Evolutionary conservation across 2,113 vertebrate species (phyloP).

Genomic region (Taxidea taxus): DNA sequence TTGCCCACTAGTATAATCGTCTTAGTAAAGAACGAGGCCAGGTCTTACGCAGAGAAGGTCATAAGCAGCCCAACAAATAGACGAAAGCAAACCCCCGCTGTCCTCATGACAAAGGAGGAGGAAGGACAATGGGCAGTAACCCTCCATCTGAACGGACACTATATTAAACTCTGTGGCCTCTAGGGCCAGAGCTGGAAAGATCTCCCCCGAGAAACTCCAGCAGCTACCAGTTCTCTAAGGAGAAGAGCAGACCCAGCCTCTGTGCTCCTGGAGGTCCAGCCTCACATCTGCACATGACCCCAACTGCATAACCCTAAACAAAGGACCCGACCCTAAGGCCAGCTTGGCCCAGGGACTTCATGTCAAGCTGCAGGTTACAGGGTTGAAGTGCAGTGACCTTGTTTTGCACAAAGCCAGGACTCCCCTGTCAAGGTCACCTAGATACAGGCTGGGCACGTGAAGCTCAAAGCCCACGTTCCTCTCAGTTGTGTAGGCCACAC

Average conservation of each 20-base stretch:
- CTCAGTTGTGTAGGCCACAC: rapidly evolving
- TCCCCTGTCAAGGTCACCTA: rapidly evolving
- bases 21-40: not conserved
- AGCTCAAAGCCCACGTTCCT: not conserved
- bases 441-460: rapidly evolving
- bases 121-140: no score
- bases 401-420: rapidly evolving
- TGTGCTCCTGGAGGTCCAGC: not conserved
- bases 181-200: not conserved
- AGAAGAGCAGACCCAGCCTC: not conserved
- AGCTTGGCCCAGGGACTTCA: rapidly evolving
- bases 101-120: no score
- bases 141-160: rapidly evolving
- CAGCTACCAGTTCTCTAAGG: not conserved
- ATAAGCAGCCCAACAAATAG: rapidly evolving
- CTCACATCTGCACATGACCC: no score
- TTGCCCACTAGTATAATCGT: no score
- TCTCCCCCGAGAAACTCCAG: not conserved
- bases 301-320: rapidly evolving
- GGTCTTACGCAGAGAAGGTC: rapidly evolving
- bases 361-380: rapidly evolving
- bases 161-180: rapidly evolving
- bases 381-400: rapidly evolving
- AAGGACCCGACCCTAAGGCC: rapidly evolving
- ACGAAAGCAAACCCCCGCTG: not conserved